Evolutionary conservation across 2,888 invertebrate genomes (phyloP).

Genomic region (Lasioglossum villosulum): DNA sequence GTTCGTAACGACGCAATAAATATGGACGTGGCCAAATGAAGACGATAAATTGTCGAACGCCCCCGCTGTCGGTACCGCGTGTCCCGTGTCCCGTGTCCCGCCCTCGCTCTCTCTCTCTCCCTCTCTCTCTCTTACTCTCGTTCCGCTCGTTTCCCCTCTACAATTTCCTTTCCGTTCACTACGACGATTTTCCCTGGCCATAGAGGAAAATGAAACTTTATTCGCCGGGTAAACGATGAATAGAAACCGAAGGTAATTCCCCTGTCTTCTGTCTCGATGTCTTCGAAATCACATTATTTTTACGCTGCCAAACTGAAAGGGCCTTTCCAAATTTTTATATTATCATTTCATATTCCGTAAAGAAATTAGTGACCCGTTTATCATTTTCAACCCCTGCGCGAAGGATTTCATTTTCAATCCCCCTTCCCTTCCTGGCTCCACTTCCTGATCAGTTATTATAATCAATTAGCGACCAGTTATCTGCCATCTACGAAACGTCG

Average conservation of each 20-base stretch:
- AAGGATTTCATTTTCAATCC: background rate
- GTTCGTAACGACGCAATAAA: conserved; percentile 83
- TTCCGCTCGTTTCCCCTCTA: conserved; percentile 8
- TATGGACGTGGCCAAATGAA: conserved; percentile 82
- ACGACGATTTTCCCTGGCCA: conserved; percentile 30
- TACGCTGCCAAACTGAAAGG: background rate
- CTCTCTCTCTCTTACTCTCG: background rate
- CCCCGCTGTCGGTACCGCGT: conserved; percentile 78
- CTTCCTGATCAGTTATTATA: conserved; percentile 79
- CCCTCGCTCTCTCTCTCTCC: conserved; percentile 12
- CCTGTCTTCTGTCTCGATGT: background rate
- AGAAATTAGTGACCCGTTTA: background rate
- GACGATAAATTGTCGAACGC: conserved; percentile 83
- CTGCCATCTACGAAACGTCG: conserved; percentile 74
- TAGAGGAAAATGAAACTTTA: background rate
- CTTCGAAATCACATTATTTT: background rate
- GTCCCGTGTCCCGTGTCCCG: conserved; percentile 45
- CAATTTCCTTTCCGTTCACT: conserved; percentile 20
- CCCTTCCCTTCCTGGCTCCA: conserved; percentile 58
- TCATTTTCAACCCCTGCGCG: conserved; percentile 44
- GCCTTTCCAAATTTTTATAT: background rate
- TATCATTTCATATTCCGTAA: background rate
- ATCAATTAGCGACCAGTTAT: conserved; percentile 83
- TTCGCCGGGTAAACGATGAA: background rate
- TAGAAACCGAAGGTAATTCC: conserved; percentile 1